Conservation (phyloP, 37 sponge, comb jelly and placozoan genomes). For the Hormiphora californensis region DNA sequence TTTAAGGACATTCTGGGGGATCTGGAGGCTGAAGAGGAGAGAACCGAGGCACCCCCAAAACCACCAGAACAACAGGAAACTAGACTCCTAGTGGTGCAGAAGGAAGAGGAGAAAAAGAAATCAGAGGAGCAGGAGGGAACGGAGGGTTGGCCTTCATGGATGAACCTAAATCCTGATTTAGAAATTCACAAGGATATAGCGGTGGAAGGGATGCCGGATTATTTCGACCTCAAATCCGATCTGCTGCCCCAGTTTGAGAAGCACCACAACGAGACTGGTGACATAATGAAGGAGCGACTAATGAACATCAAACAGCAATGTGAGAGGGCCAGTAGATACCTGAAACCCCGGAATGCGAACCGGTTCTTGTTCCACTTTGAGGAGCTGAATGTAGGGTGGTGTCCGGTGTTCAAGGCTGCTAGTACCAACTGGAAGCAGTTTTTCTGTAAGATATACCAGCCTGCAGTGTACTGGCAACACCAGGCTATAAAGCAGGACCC, state of each 20-base stretch:
- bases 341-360: background rate
- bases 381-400: slow-evolving; percentile 2
- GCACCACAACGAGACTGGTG: background rate
- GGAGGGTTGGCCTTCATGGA: background rate
- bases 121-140: no score
- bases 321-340: background rate
- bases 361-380: background rate
- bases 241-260: background rate
- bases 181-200: background rate
- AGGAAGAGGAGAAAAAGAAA: no score
- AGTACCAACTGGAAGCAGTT: slow-evolving; percentile 42
- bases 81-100: no score
- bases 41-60: no score
- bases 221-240: background rate
- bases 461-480: background rate
- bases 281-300: background rate
- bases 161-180: background rate
- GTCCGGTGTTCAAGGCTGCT: slow-evolving; percentile 30
- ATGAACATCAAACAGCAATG: background rate
- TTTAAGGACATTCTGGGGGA: no score
- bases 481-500: background rate
- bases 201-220: background rate
- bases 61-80: no score
- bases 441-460: slow-evolving; percentile 23
- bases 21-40: no score